Evolutionary conservation across 1,140 invertebrate genomes (phyloP).

Genomic region (Polyergus mexicanus): DNA sequence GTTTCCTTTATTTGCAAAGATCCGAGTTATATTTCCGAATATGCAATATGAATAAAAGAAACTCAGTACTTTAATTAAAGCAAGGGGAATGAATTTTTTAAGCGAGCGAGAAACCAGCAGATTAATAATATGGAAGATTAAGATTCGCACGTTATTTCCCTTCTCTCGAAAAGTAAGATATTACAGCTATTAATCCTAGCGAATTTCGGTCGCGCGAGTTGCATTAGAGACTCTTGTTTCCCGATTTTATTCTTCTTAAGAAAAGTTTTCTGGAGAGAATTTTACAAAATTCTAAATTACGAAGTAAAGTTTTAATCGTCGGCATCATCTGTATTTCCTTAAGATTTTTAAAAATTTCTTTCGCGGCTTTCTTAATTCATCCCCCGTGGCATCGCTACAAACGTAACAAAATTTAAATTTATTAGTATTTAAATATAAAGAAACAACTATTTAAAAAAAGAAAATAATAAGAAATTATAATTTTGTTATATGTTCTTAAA

Average conservation of each 20-base stretch:
- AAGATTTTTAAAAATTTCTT: not conserved
- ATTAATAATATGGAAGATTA: conserved; percentile 18
- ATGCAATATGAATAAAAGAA: not conserved
- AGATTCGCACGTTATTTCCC: conserved; percentile 18
- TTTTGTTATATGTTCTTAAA: not conserved
- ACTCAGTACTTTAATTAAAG: conserved; percentile 16
- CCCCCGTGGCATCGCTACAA: not conserved
- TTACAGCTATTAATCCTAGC: conserved; percentile 33
- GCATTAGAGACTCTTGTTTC: conserved; percentile 15
- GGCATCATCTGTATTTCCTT: not conserved
- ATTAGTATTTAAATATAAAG: not conserved
- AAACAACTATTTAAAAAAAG: not conserved
- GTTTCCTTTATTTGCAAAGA: not conserved
- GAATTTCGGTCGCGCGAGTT: conserved; percentile 27
- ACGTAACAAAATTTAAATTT: not conserved
- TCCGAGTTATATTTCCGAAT: not conserved
- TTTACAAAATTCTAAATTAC: conserved; percentile 21
- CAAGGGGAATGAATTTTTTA: not conserved
- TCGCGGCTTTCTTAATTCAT: not conserved
- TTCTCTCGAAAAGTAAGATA: conserved; percentile 42
- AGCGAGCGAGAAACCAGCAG: not conserved
- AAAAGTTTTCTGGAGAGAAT: conserved; percentile 9
- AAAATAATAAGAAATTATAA: not conserved
- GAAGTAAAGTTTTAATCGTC: conserved; percentile 3
- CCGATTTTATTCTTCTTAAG: not conserved